Evolutionary conservation across 2,888 invertebrate species (phyloP).

Genomic region (Halocaridina rubra): DNA sequence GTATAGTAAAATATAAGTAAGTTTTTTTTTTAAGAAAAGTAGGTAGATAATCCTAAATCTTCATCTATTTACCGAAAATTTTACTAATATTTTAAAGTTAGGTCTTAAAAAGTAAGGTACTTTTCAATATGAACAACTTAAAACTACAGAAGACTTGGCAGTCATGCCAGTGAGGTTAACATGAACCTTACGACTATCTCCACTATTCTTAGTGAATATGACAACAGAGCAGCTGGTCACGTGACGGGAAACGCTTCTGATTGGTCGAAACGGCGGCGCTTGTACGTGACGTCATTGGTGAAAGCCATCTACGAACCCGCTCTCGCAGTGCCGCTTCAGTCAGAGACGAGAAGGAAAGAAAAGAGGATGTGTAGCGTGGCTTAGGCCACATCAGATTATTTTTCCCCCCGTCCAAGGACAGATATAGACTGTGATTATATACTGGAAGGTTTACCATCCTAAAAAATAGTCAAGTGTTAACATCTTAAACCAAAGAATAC

Average conservation of each 20-base stretch:
- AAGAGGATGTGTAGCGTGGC: conserved; percentile 55
- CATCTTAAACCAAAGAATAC: conserved; percentile 44
- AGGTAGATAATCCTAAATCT: too few species aligned
- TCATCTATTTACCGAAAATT: too few species aligned
- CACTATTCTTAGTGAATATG: too few species aligned
- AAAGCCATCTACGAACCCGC: conserved; percentile 59
- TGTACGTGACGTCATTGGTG: conserved; percentile 57
- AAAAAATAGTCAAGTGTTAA: conserved; percentile 47
- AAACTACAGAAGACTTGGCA: too few species aligned
- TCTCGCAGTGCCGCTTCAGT: conserved; percentile 29
- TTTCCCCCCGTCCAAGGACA: conserved; percentile 56
- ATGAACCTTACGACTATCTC: too few species aligned
- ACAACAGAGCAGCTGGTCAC: too few species aligned
- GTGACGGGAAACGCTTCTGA: conserved; percentile 56
- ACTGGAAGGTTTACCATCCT: conserved; percentile 35
- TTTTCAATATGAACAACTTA: too few species aligned
- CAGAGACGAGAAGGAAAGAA: conserved; percentile 46
- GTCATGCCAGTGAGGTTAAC: too few species aligned
- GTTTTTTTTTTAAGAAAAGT: too few species aligned
- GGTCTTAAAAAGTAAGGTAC: too few species aligned
- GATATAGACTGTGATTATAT: conserved; percentile 60
- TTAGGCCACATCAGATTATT: conserved; percentile 37
- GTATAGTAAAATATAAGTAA: too few species aligned
- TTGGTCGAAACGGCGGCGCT: conserved; percentile 20
- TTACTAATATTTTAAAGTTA: too few species aligned